Percentiles rank a stretch among this genome's conserved stretches.
Conservation (phyloP, 1,140 invertebrate genomes). For the Zaprionus taronus region DNA sequence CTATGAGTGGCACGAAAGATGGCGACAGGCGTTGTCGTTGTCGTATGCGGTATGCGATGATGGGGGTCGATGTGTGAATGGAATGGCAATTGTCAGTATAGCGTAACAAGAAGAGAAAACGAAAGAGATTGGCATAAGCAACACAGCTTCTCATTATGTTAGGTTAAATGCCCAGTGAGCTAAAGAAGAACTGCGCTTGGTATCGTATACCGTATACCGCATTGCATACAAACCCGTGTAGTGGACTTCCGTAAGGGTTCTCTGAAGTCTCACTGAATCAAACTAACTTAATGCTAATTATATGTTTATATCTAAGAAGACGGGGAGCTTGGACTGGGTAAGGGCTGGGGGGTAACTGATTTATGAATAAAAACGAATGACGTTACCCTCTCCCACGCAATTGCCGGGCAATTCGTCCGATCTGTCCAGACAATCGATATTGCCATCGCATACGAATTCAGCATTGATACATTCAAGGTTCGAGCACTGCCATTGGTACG, state of each 20-base stretch:
- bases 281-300: constrained; percentile 1
- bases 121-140: constrained; percentile 59
- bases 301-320: background rate
- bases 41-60: constrained; percentile 26
- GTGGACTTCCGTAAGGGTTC: background rate
- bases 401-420: constrained; percentile 87
- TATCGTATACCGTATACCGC: background rate
- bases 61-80: constrained; percentile 27
- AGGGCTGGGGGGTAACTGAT: constrained; percentile 1
- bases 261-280: background rate
- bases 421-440: constrained; percentile 88
- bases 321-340: background rate
- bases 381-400: constrained; percentile 59
- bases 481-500: constrained; percentile 84
- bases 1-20: constrained; percentile 44
- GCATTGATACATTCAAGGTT: constrained; percentile 83
- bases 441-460: constrained; percentile 87
- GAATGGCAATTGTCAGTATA: constrained; percentile 20
- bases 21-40: constrained; percentile 21
- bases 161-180: background rate
- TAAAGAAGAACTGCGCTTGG: constrained; percentile 11
- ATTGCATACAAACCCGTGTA: background rate
- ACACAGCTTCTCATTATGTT: constrained; percentile 14
- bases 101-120: constrained; percentile 56
- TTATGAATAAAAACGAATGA: constrained; percentile 24